Percentiles rank a stretch among this genome's conserved stretches.
phyloP scores from a whole-genome alignment of 2,888 invertebrate species.

The Ditula angustiorana region DNA sequence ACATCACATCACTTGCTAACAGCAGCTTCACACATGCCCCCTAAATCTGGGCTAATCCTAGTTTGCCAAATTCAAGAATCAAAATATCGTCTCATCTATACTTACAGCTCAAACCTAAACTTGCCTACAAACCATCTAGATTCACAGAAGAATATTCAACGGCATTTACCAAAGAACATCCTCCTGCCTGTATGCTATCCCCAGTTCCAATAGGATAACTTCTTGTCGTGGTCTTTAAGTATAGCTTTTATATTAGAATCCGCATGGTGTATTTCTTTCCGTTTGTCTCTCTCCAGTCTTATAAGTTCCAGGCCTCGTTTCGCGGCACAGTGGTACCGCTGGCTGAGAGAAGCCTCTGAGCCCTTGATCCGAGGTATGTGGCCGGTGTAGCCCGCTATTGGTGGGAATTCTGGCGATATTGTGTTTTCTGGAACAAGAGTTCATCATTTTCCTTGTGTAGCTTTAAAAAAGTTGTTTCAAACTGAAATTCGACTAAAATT shows the following conservation, averaged over 20 bases:
- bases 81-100: neutral
- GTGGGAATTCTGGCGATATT: conserved; percentile 88
- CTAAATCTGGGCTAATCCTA: neutral
- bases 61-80: neutral
- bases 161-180: conserved; percentile 80
- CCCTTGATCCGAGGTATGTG: conserved; percentile 89
- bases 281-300: conserved; percentile 82
- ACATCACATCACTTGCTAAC: neutral
- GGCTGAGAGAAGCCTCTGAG: conserved; percentile 88
- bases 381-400: conserved; percentile 90
- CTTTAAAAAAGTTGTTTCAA: neutral
- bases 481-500: no score
- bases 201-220: conserved; percentile 81
- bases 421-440: conserved; percentile 82
- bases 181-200: conserved; percentile 85
- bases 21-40: no score
- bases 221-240: conserved; percentile 72
- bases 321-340: conserved; percentile 88
- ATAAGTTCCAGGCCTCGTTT: conserved; percentile 87
- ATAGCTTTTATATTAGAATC: conserved; percentile 70
- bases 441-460: neutral
- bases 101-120: neutral
- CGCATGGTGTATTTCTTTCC: conserved; percentile 73
- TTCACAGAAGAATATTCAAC: conserved; percentile 76
- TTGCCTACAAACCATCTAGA: neutral